Evolutionary conservation across 2,888 invertebrate genomes (phyloP).

Genomic region (Eupithecia pulchellata): DNA sequence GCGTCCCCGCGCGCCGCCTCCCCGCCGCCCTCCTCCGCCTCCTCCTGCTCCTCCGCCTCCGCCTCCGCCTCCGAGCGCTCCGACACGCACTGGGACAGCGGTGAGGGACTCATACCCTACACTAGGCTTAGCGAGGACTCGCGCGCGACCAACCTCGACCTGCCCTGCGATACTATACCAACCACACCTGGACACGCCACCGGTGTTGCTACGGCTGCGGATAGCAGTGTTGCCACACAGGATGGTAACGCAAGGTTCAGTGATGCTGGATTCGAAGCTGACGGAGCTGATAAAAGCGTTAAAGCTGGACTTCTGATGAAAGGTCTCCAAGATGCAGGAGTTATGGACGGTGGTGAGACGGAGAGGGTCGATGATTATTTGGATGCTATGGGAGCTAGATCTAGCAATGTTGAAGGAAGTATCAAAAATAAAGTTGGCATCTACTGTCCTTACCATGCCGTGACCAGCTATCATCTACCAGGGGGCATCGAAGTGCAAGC

Average conservation of each 20-base stretch:
- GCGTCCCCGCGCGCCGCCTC: slow-evolving; percentile 66
- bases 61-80: slow-evolving; percentile 68
- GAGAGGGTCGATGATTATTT: not conserved
- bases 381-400: not conserved
- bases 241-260: not conserved
- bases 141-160: not conserved
- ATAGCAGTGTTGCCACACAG: not conserved
- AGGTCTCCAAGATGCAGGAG: not conserved
- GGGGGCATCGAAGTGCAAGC: not conserved
- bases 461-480: not conserved
- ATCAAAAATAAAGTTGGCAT: not conserved
- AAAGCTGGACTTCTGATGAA: not conserved
- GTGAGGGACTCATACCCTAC: slow-evolving; percentile 81
- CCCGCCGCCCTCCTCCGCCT: slow-evolving; percentile 53
- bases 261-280: not conserved
- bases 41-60: slow-evolving; percentile 59
- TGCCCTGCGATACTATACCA: not conserved
- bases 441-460: not conserved
- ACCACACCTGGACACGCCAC: not conserved
- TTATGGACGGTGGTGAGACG: not conserved
- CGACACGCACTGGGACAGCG: slow-evolving; percentile 90
- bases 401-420: not conserved
- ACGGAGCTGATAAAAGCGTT: not conserved
- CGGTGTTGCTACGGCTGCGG: no score
- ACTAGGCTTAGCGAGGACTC: slow-evolving; percentile 15